Evolutionary conservation across 2,797 vertebrate genomes (phyloP).

Genomic region (Brotula barbata): DNA sequence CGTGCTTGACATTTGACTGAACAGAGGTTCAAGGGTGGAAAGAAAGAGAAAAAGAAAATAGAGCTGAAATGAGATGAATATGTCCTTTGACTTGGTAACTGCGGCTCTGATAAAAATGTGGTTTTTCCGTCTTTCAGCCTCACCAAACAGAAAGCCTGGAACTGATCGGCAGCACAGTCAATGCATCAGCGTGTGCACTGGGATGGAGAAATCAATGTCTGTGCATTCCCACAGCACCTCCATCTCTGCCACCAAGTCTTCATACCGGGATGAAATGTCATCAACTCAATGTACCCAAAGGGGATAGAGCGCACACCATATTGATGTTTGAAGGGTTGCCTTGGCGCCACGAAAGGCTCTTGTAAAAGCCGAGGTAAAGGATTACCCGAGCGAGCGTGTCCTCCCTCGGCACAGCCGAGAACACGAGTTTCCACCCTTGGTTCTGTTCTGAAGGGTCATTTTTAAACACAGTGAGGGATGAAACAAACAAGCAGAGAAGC

Average conservation of each 20-base stretch:
- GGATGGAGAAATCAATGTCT: constrained; percentile 80
- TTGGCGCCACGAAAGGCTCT: constrained; percentile 59
- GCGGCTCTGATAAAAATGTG: constrained; percentile 43
- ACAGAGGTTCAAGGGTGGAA: constrained; percentile 3
- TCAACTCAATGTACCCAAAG: constrained; percentile 68
- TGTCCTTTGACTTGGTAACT: constrained; percentile 25
- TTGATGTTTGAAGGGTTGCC: constrained; percentile 73
- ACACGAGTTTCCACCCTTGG: constrained; percentile 69
- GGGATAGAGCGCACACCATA: constrained; percentile 65
- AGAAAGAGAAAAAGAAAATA: constrained; percentile 24
- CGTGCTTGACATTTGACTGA: constrained; percentile 13
- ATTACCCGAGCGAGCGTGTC: constrained; percentile 73
- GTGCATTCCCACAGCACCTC: constrained; percentile 59
- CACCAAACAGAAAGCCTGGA: constrained; percentile 51
- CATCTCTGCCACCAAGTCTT: constrained; percentile 70
- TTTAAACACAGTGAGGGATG: constrained; percentile 74
- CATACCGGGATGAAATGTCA: constrained; percentile 66
- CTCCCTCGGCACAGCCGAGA: constrained; percentile 59
- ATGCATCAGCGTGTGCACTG: constrained; percentile 66
- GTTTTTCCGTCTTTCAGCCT: constrained; percentile 42
- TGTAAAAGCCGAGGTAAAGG: constrained; percentile 68
- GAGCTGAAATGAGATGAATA: constrained; percentile 38
- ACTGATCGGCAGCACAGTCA: constrained; percentile 64
- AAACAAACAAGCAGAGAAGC: constrained; percentile 71
- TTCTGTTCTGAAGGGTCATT: constrained; percentile 77